phyloP scores from a whole-genome alignment of 2,888 invertebrate species.

The Buathra laborator region DNA sequence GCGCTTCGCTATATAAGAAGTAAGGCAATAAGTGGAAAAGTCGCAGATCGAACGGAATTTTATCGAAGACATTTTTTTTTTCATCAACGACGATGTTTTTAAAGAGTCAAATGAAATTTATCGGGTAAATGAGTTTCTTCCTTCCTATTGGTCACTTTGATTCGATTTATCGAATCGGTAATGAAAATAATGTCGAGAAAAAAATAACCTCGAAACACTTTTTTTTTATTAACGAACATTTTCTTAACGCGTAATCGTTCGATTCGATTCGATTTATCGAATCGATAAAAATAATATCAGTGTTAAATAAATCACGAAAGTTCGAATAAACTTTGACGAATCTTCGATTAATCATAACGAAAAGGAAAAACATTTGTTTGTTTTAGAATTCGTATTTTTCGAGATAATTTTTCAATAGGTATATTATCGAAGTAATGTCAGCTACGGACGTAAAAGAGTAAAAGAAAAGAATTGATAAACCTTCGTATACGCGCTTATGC shows the following conservation, averaged over 20 bases:
- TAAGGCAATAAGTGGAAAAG: conserved; percentile 64
- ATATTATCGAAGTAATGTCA: conserved; percentile 2
- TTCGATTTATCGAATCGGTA: not conserved
- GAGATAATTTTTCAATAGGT: too few species aligned
- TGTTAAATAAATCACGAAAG: not conserved
- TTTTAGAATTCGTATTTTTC: not conserved
- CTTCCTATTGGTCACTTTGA: not conserved
- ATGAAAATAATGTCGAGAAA: not conserved
- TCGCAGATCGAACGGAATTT: conserved; percentile 12
- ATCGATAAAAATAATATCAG: not conserved
- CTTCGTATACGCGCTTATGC: not conserved
- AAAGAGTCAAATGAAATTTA: not conserved
- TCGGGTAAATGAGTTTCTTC: too few species aligned
- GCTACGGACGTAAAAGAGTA: not conserved
- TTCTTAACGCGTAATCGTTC: not conserved
- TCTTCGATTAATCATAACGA: not conserved
- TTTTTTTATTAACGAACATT: too few species aligned
- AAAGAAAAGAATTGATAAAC: conserved; percentile 38
- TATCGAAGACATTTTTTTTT: conserved; percentile 11
- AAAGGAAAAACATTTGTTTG: not conserved
- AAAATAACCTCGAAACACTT: not conserved
- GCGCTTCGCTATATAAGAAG: conserved; percentile 31
- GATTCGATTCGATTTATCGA: not conserved
- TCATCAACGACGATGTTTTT: not conserved
- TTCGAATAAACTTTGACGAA: not conserved